These are phyloP conservation scores for Zelostemma sp. DNA, from an alignment of 1,140 invertebrate species.

Conservation along the genomic window DNA sequence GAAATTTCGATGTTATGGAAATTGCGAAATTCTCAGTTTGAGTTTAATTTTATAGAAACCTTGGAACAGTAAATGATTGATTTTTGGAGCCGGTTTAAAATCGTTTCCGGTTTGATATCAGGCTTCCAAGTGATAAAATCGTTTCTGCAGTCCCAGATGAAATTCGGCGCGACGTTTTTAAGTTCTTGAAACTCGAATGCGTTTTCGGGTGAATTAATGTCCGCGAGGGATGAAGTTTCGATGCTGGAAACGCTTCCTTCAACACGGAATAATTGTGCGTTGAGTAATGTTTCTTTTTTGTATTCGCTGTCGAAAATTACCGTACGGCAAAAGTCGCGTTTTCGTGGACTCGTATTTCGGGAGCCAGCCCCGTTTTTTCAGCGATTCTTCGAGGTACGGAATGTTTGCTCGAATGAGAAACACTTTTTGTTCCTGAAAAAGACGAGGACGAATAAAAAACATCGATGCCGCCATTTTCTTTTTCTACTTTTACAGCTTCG, in stretches of 20 bases:
- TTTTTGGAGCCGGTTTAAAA: slow-evolving; percentile 59
- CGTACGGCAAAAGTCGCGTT: slow-evolving; percentile 60
- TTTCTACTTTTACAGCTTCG: slow-evolving; percentile 1
- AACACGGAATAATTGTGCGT: not conserved
- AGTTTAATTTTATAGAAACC: slow-evolving; percentile 31
- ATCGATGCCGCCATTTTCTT: not conserved
- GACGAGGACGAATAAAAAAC: not conserved
- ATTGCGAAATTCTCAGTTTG: too few relatives aligned
- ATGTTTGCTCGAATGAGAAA: slow-evolving; percentile 62
- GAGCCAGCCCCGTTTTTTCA: slow-evolving; percentile 59
- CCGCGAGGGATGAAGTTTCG: slow-evolving; percentile 55
- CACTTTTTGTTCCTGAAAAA: slow-evolving; percentile 57
- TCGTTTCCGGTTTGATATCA: slow-evolving; percentile 42
- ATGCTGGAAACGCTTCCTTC: slow-evolving; percentile 50
- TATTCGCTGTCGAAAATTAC: slow-evolving; percentile 45
- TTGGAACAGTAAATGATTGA: slow-evolving; percentile 63
- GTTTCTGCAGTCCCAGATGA: slow-evolving; percentile 65
- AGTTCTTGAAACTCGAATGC: slow-evolving; percentile 56
- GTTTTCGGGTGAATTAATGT: slow-evolving; percentile 53
- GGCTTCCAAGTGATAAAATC: slow-evolving; percentile 62
- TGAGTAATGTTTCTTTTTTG: not conserved
- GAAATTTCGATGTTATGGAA: too few relatives aligned
- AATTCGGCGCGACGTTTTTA: slow-evolving; percentile 52
- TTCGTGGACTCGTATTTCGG: slow-evolving; percentile 61
- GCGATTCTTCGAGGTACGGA: slow-evolving; percentile 57